Conservation (phyloP, 2,888 invertebrate genomes). For the Zhuqinia jingwanae region DNA sequence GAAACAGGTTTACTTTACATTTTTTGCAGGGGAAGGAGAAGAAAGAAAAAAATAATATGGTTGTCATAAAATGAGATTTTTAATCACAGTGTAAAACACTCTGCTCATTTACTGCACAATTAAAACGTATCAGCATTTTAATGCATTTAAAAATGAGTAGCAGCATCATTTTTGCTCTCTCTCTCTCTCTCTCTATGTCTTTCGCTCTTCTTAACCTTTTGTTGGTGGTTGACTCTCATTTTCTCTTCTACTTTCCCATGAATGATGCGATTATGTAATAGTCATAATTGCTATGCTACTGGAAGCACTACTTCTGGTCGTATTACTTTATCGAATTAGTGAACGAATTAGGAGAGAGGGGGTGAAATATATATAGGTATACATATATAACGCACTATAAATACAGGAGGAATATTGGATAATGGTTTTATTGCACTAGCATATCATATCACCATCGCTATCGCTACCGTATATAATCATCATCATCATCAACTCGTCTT, state of each 20-base stretch:
- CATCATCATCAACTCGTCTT: too few relatives aligned
- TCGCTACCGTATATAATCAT: too few relatives aligned
- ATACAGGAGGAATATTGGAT: too few relatives aligned
- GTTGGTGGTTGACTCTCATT: too few relatives aligned
- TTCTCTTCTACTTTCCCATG: conserved; percentile 10
- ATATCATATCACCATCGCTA: too few relatives aligned
- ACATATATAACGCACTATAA: too few relatives aligned
- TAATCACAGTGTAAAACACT: conserved; percentile 65
- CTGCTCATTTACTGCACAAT: conserved; percentile 69
- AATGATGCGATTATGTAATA: too few relatives aligned
- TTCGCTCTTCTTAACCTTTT: neutral
- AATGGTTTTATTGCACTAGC: too few relatives aligned
- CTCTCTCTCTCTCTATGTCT: neutral
- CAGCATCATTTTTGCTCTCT: neutral
- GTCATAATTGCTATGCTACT: neutral
- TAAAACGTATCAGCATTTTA: conserved; percentile 60
- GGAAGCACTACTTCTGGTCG: neutral
- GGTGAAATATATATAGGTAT: too few relatives aligned
- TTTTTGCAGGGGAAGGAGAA: too few relatives aligned
- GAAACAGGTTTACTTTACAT: conserved; percentile 20
- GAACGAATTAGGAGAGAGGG: too few relatives aligned
- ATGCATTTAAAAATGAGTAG: neutral
- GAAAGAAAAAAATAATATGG: neutral
- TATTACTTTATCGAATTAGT: too few relatives aligned
- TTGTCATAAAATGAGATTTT: conserved; percentile 61